Evolutionary conservation across 2,113 vertebrate genomes (phyloP), one percentile per base, ranked within the genome.

Genomic region (Colinus virginianus): DNA sequence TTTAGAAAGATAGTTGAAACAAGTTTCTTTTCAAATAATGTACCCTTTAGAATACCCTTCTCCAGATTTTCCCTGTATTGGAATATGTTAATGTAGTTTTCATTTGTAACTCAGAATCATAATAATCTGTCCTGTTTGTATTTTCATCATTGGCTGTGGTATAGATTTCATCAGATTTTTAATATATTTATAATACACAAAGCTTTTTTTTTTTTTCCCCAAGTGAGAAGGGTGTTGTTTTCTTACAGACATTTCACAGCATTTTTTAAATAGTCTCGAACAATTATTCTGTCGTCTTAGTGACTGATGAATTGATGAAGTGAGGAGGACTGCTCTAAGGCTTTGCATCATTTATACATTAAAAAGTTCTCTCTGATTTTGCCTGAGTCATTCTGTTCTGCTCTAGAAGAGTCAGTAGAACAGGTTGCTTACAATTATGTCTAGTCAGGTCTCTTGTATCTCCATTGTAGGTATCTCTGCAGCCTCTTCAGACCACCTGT

Each of bases 351-450:
- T 56, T 61, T 88, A 17, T 68, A 43, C 25, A 17, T 72, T 84
- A 17, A 71, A 28, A 90, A 28, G 9, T 46, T 71, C 4, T 75
- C 30, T 48, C 5, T 23, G 0, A 0, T 43, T 40, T 19, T 21
- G 13, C 28, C 28, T 2, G 8, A 66, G 28, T 34, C 13, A 5
- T 63, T n/a, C 56, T 28, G 43, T 34, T 74, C 38, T 81, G 3
- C 49, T 64, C 4, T 28, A 32, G 17, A 23, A 69, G 14, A 4
- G 30, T 64, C 38, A 78, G 8, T 69, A 34, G 40, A 77, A 48
- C 20, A 61, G 34, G 7, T 51, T 85, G 38, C 7, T 13, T 8
- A 7, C 42, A 10, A 23, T 6, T 26, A 0, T 49, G 13, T 58
- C 38, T 22, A 43, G 11, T 79, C 4, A 59, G 23, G 38, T 84